Evolutionary conservation across 1,140 invertebrate genomes (phyloP).

Genomic region (Drosophila rufa): DNA sequence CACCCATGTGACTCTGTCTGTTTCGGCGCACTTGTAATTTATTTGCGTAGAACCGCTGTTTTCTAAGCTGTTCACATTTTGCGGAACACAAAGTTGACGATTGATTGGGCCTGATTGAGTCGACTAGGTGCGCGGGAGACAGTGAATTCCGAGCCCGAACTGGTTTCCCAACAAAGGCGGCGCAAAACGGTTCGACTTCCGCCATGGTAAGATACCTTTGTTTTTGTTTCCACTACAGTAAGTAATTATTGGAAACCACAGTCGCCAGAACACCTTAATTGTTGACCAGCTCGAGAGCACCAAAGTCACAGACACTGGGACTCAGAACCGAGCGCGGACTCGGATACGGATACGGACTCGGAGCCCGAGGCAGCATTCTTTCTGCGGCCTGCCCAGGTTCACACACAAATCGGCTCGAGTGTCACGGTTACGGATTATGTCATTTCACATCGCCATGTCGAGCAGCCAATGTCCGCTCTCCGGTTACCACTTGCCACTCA

Average conservation of each 20-base stretch:
- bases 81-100: constrained; percentile 75
- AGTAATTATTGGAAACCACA: constrained; percentile 50
- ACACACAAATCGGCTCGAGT: constrained; percentile 67
- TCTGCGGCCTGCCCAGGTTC: constrained; percentile 49
- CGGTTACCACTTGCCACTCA: constrained; percentile 17
- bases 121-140: constrained; percentile 65
- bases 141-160: constrained; percentile 58
- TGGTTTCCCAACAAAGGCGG: constrained; percentile 67
- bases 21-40: constrained; percentile 70
- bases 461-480: constrained; percentile 23
- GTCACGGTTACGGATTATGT: constrained; percentile 75
- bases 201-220: constrained; percentile 59
- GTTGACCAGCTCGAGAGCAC: constrained; percentile 11
- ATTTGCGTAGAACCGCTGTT: constrained; percentile 55
- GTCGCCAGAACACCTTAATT: constrained; percentile 39
- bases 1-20: constrained; percentile 48
- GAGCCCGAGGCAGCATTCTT: constrained; percentile 27
- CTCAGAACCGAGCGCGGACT: not conserved
- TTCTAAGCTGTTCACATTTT: constrained; percentile 64
- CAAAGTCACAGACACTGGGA: constrained; percentile 7
- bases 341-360: constrained; percentile 4
- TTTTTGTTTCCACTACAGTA: constrained; percentile 32
- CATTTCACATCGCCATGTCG: constrained; percentile 48
- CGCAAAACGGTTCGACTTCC: constrained; percentile 50
- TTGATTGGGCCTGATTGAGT: constrained; percentile 75